Evolutionary conservation across 2,113 vertebrate genomes (phyloP).

Genomic region (Arothron firmamentum): DNA sequence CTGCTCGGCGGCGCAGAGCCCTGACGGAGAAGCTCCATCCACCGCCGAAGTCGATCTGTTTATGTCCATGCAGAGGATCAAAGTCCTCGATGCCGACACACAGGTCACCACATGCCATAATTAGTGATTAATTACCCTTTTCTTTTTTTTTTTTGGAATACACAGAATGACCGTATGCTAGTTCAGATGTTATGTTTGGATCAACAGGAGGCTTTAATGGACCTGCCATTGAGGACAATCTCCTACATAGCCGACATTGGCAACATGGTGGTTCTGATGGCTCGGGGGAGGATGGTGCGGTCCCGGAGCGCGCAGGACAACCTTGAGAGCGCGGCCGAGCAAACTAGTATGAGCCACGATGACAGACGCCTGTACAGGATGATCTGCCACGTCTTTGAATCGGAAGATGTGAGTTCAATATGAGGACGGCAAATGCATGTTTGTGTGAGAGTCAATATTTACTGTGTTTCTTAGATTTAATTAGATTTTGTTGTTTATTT

Average conservation of each 20-base stretch:
- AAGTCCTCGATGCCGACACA: slow-evolving; percentile 95
- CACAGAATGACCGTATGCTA: neutral
- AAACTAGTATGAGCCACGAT: slow-evolving; percentile 76
- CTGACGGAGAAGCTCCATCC: slow-evolving; percentile 82
- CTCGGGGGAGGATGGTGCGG: slow-evolving; percentile 85
- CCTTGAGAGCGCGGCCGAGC: slow-evolving; percentile 79
- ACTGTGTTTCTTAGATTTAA: too few relatives aligned
- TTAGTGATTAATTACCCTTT: neutral
- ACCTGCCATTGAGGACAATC: slow-evolving; percentile 92
- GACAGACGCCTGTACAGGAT: slow-evolving; percentile 90
- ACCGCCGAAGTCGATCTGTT: slow-evolving; percentile 95
- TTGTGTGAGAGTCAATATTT: too few relatives aligned
- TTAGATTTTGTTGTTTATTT: too few relatives aligned
- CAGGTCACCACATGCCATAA: slow-evolving; percentile 69
- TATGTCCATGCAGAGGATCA: slow-evolving; percentile 97
- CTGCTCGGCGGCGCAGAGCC: slow-evolving; percentile 69
- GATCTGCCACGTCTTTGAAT: slow-evolving; percentile 98
- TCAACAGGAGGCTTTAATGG: slow-evolving; percentile 91
- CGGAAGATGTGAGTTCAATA: slow-evolving; percentile 84
- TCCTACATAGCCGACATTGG: slow-evolving; percentile 98
- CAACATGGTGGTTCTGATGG: slow-evolving; percentile 96
- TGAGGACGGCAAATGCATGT: too few relatives aligned
- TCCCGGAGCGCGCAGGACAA: slow-evolving; percentile 86
- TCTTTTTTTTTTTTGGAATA: neutral
- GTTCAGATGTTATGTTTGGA: neutral